Conservation (phyloP, 1,140 invertebrate species). For the Ylistrum balloti region DNA sequence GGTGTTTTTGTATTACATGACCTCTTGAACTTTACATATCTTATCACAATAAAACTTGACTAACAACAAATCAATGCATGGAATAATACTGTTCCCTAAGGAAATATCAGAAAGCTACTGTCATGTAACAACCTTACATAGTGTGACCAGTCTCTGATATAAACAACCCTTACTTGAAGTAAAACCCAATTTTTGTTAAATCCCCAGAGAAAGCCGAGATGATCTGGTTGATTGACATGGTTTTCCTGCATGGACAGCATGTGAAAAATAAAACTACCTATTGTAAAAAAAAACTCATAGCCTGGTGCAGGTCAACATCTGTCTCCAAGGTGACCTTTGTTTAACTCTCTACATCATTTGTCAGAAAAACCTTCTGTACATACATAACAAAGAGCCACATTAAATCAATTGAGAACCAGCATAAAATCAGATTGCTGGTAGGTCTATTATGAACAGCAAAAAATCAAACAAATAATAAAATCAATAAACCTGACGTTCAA, state of each 20-base stretch:
- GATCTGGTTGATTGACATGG: not conserved
- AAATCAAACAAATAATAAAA: too few species aligned
- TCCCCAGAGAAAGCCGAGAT: not conserved
- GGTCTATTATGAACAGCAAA: too few species aligned
- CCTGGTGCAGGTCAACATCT: not conserved
- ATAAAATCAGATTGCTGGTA: too few species aligned
- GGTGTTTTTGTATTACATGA: not conserved
- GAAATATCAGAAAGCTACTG: not conserved
- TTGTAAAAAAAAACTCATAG: not conserved
- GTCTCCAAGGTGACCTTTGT: not conserved
- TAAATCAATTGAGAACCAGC: not conserved
- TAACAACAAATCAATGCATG: not conserved
- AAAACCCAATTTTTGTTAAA: too few species aligned
- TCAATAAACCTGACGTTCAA: too few species aligned
- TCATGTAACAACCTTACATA: not conserved
- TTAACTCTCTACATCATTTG: not conserved
- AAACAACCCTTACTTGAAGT: not conserved
- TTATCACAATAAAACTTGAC: slow-evolving; percentile 18
- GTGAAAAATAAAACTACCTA: not conserved
- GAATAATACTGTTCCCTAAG: not conserved
- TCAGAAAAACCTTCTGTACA: not conserved
- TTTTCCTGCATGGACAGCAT: not conserved
- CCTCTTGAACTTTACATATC: not conserved
- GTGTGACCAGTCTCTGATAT: not conserved
- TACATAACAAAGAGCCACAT: not conserved